These are phyloP conservation scores for Nezara viridula DNA, from an alignment of 2,888 invertebrate genomes.

Conservation along the genomic window DNA sequence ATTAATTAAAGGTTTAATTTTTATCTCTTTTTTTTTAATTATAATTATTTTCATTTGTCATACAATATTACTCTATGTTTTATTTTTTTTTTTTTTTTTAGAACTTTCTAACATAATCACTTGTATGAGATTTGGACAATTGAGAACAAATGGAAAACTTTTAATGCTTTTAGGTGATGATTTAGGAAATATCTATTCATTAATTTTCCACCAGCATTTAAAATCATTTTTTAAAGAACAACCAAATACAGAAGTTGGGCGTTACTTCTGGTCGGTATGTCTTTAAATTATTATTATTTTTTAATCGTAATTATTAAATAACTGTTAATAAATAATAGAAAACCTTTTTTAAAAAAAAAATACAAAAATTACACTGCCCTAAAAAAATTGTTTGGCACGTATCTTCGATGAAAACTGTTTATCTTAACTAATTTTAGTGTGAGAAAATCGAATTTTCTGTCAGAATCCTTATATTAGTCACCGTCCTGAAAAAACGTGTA, in stretches of 20 bases:
- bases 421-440: too few species aligned
- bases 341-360: too few species aligned
- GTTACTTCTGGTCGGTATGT: constrained; percentile 35
- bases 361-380: too few species aligned
- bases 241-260: constrained; percentile 19
- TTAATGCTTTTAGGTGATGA: constrained; percentile 27
- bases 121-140: not conserved
- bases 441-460: too few species aligned
- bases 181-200: constrained; percentile 23
- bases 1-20: too few species aligned
- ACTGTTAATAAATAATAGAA: not conserved
- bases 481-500: too few species aligned
- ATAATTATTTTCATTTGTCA: too few species aligned
- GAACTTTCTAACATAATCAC: not conserved
- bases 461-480: too few species aligned
- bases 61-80: too few species aligned
- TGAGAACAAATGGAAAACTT: not conserved
- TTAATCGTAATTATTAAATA: not conserved
- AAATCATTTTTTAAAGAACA: constrained; percentile 20
- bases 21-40: not conserved
- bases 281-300: not conserved
- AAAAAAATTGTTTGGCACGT: too few species aligned
- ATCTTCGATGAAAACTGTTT: too few species aligned
- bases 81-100: not conserved
- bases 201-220: constrained; percentile 4